Conservation (phyloP, 2,797 vertebrate species). For the Pyrocephalus nanus region DNA sequence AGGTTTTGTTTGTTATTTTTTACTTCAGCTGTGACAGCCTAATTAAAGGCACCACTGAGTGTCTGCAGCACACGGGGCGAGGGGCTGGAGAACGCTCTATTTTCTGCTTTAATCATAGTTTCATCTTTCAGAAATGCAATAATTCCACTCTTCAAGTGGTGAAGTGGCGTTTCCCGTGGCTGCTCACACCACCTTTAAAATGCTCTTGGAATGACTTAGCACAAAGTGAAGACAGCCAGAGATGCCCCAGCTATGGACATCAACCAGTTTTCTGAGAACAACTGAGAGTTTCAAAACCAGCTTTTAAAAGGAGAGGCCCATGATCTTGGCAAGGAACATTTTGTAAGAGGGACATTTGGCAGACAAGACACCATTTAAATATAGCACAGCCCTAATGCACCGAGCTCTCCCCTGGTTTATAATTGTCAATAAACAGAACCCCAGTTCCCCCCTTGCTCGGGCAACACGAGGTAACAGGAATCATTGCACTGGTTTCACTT, state of each 20-base stretch:
- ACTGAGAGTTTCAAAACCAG: background rate
- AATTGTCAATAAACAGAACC: background rate
- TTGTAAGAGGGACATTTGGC: background rate
- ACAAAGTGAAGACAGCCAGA: background rate
- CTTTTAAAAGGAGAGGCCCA: background rate
- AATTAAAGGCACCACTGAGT: background rate
- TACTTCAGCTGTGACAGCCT: background rate
- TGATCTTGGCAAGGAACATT: background rate
- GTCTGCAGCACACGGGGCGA: background rate
- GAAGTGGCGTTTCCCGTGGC: background rate
- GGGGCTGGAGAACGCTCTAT: background rate
- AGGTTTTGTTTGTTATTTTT: slow-evolving; percentile 33
- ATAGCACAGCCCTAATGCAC: background rate
- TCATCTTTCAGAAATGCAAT: background rate
- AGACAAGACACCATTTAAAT: slow-evolving; percentile 2
- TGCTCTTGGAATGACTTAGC: background rate
- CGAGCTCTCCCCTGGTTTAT: background rate
- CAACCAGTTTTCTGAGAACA: background rate
- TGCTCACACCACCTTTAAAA: background rate
- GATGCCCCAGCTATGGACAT: background rate
- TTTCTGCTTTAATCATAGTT: background rate
- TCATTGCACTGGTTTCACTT: background rate
- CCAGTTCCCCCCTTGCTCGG: background rate
- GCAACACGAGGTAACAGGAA: background rate
- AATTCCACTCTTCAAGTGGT: background rate